phyloP scores from a whole-genome alignment of 30 jellyfish, hydroid and myxozoan species.

The Pelagia noctiluca region DNA sequence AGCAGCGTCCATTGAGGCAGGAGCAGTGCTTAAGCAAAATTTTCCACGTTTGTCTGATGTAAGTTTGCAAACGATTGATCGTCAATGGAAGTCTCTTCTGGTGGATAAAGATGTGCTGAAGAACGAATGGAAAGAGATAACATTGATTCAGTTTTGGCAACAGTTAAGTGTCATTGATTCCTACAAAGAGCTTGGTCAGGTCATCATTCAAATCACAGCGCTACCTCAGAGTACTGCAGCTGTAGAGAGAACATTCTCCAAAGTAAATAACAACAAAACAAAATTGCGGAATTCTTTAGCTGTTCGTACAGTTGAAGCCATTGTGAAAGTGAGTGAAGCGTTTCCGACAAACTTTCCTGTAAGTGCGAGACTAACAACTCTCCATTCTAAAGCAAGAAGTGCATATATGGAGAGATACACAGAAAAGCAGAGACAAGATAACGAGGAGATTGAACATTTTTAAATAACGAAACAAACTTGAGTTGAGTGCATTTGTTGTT shows the following conservation, averaged over 20 bases:
- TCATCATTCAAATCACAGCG: conserved; percentile 60
- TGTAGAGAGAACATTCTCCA: conserved; percentile 55
- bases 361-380: background rate
- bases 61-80: conserved; percentile 50
- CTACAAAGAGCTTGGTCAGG: conserved; percentile 44
- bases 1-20: background rate
- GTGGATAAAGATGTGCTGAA: conserved; percentile 19
- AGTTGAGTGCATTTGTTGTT: too few species aligned
- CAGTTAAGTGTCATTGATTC: background rate
- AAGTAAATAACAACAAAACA: conserved; percentile 50
- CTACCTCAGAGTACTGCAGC: conserved; percentile 74
- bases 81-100: conserved; percentile 56
- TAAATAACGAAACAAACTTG: too few species aligned
- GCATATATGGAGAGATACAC: conserved; percentile 10
- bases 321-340: conserved; percentile 60
- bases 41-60: conserved; percentile 35
- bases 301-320: conserved; percentile 55
- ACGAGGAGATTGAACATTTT: too few species aligned
- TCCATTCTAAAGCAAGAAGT: conserved; percentile 13
- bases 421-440: too few species aligned
- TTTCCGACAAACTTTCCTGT: conserved; percentile 29
- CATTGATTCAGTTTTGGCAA: conserved; percentile 47
- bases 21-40: background rate
- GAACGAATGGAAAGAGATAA: conserved; percentile 32
- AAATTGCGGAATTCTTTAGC: conserved; percentile 39